A percentile compares a stretch with the other conserved stretches of the same genome.
Conservation (phyloP, 2,888 invertebrate genomes). For the Amorpha juglandis region DNA sequence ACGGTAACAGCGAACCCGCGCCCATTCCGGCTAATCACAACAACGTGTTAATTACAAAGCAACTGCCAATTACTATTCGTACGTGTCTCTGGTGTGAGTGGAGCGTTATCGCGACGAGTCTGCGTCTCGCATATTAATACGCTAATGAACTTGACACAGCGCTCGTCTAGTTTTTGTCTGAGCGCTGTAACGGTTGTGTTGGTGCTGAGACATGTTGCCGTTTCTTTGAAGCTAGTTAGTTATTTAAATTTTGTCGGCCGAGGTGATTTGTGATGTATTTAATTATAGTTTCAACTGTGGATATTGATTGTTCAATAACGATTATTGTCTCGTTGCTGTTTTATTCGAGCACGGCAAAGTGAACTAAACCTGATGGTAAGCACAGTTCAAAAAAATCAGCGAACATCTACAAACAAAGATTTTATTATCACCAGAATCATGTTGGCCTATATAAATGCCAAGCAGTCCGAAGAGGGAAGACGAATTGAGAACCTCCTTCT, state of each 20-base stretch:
- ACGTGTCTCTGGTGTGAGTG: constrained; percentile 51
- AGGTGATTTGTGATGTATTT: not conserved
- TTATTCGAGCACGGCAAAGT: no score
- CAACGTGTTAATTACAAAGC: constrained; percentile 68
- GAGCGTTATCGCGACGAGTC: constrained; percentile 20
- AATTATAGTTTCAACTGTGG: no score
- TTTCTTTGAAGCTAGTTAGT: not conserved
- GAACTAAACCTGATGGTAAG: no score
- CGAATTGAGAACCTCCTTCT: no score
- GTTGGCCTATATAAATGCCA: no score
- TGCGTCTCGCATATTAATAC: constrained; percentile 22
- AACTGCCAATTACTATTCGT: constrained; percentile 15
- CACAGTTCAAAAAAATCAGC: no score
- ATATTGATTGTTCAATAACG: no score
- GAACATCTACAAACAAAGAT: no score
- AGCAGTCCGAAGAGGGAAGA: no score
- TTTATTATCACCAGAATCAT: no score
- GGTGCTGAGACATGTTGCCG: not conserved
- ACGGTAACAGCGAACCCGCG: constrained; percentile 15
- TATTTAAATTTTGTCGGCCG: not conserved
- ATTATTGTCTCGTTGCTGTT: no score
- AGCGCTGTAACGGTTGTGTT: not conserved
- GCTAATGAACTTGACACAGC: constrained; percentile 15
- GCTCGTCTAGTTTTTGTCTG: constrained; percentile 21
- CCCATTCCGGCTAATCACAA: constrained; percentile 56